Conservation (phyloP, 2,888 invertebrate genomes). For the Chalcosyrphus nemorum region DNA sequence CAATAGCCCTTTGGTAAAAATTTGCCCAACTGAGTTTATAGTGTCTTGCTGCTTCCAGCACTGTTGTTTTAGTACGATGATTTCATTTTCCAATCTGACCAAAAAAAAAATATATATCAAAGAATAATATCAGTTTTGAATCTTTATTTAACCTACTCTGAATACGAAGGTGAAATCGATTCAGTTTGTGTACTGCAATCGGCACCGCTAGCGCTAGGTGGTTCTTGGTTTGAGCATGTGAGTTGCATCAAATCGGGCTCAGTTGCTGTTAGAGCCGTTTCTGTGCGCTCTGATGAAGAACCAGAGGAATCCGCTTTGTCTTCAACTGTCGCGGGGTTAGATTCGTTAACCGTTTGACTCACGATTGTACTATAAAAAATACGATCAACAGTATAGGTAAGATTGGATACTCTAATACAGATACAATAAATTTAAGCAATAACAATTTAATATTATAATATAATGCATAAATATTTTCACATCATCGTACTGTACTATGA, state of each 20-base stretch:
- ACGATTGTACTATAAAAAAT: background rate
- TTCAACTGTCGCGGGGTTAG: background rate
- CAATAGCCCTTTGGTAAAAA: background rate
- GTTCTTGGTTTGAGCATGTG: background rate
- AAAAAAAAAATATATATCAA: background rate
- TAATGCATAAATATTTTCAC: no score
- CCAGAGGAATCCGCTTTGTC: background rate
- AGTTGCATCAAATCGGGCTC: background rate
- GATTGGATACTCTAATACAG: no score
- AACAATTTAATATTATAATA: no score
- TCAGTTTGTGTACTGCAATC: background rate
- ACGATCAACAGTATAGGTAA: no score
- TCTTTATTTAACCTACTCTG: background rate
- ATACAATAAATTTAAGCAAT: no score
- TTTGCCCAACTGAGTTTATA: slow-evolving; percentile 1
- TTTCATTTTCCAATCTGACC: background rate
- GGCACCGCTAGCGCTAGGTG: background rate
- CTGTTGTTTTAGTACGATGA: background rate
- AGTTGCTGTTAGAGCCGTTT: background rate
- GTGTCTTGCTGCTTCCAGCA: slow-evolving; percentile 1
- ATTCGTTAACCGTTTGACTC: background rate
- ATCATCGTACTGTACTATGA: no score
- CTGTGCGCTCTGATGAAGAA: background rate
- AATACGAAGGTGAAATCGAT: background rate
- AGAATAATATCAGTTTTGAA: background rate